Percentiles rank a stretch among this genome's conserved stretches.
These are phyloP conservation scores for Nymphalis urticae DNA, from an alignment of 2,888 invertebrate species.

Conservation along the genomic window DNA sequence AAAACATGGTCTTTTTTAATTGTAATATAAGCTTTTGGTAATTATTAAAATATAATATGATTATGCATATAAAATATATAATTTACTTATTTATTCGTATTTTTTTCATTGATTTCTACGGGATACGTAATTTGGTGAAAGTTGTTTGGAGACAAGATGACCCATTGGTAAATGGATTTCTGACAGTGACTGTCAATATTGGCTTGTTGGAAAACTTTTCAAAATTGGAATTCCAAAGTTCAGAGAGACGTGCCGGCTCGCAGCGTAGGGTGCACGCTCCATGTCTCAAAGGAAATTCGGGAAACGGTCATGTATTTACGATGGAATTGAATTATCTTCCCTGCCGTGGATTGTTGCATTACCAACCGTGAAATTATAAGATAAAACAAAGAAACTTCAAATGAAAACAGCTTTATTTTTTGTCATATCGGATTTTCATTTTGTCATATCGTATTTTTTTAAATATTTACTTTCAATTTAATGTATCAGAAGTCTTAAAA, in stretches of 20 bases:
- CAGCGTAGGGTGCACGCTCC: constrained; percentile 65
- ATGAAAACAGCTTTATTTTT: not conserved
- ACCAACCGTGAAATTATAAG: constrained; percentile 67
- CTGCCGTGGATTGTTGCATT: constrained; percentile 73
- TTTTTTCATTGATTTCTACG: constrained; percentile 7
- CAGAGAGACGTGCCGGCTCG: constrained; percentile 74
- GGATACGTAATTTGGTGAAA: constrained; percentile 24
- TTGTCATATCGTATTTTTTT: no score
- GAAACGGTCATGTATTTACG: constrained; percentile 74
- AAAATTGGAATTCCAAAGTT: constrained; percentile 82
- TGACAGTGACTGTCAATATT: constrained; percentile 77
- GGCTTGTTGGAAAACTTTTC: constrained; percentile 78
- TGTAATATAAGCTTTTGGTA: no score
- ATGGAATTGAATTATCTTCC: constrained; percentile 75
- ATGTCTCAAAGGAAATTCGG: constrained; percentile 79
- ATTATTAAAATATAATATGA: not conserved
- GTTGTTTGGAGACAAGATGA: constrained; percentile 48
- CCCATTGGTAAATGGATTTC: constrained; percentile 60
- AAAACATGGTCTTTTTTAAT: no score
- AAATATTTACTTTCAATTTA: no score
- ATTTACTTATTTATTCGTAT: constrained; percentile 2
- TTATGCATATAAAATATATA: constrained; percentile 1
- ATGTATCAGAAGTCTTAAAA: no score
- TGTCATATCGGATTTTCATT: no score
- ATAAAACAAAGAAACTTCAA: constrained; percentile 30